phyloP scores from a whole-genome alignment of 2,888 invertebrate species.

The Rotaria socialis region DNA sequence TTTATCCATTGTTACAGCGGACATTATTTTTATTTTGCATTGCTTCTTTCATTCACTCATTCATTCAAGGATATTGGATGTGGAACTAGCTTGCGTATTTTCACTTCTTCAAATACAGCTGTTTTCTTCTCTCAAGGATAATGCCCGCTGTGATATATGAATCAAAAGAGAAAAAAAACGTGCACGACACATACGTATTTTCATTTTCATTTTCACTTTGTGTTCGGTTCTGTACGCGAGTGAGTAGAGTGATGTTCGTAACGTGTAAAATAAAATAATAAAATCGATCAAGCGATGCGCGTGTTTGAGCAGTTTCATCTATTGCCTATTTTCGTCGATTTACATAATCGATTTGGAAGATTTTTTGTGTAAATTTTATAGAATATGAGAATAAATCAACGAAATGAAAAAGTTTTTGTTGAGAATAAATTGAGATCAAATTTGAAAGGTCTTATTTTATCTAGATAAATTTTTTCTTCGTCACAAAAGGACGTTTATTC shows the following conservation, averaged over 20 bases:
- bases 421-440: too few species aligned
- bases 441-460: too few species aligned
- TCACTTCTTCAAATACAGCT: constrained; percentile 14
- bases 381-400: too few species aligned
- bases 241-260: neutral
- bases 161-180: neutral
- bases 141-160: neutral
- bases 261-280: neutral
- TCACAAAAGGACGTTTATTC: too few species aligned
- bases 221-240: neutral
- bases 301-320: neutral
- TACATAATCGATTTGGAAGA: too few species aligned
- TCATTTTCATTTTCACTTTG: neutral
- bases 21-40: too few species aligned
- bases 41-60: too few species aligned
- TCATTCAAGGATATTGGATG: neutral
- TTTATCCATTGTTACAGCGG: too few species aligned
- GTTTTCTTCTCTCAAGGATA: neutral
- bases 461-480: too few species aligned
- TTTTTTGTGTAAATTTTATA: too few species aligned
- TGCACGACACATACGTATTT: neutral
- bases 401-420: too few species aligned
- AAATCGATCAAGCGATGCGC: neutral
- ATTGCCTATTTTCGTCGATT: neutral
- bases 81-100: neutral